phyloP scores from a whole-genome alignment of 2,797 vertebrate species.

The Pelobates cultripes region DNA sequence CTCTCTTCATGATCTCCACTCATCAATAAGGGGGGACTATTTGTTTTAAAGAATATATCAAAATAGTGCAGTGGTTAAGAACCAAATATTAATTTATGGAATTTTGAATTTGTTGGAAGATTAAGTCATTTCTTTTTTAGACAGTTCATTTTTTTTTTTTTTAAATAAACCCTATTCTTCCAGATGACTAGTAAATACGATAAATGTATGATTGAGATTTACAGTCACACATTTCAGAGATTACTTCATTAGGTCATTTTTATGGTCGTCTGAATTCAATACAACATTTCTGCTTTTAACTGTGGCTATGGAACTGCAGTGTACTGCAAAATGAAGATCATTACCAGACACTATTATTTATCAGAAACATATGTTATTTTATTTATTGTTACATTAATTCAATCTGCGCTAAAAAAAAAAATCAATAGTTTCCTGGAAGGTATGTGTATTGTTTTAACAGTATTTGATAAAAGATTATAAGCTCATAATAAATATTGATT shows the following conservation, averaged over 20 bases:
- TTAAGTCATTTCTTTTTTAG: neutral
- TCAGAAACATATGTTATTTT: conserved; percentile 27
- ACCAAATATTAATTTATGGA: neutral
- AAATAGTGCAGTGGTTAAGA: too few relatives aligned
- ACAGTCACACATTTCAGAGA: neutral
- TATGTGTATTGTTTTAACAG: conserved; percentile 58
- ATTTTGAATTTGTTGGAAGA: neutral
- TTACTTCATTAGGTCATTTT: conserved; percentile 16
- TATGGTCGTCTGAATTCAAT: conserved; percentile 11
- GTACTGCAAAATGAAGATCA: neutral
- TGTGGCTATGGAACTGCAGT: neutral
- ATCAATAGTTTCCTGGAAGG: conserved; percentile 55
- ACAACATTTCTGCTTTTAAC: conserved; percentile 14
- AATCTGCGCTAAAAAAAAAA: conserved; percentile 17
- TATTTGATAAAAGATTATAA: conserved; percentile 56
- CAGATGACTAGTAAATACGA: too few relatives aligned
- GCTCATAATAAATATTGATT: conserved; percentile 47
- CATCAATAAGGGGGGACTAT: too few relatives aligned
- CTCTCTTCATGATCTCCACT: too few relatives aligned
- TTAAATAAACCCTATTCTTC: neutral
- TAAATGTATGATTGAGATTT: too few relatives aligned
- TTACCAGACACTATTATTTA: conserved; percentile 17
- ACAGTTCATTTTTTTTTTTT: too few relatives aligned
- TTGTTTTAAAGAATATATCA: too few relatives aligned
- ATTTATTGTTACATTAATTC: conserved; percentile 41